Evolutionary conservation across 2,113 vertebrate species (phyloP).

Genomic region (Gila orcuttii): DNA sequence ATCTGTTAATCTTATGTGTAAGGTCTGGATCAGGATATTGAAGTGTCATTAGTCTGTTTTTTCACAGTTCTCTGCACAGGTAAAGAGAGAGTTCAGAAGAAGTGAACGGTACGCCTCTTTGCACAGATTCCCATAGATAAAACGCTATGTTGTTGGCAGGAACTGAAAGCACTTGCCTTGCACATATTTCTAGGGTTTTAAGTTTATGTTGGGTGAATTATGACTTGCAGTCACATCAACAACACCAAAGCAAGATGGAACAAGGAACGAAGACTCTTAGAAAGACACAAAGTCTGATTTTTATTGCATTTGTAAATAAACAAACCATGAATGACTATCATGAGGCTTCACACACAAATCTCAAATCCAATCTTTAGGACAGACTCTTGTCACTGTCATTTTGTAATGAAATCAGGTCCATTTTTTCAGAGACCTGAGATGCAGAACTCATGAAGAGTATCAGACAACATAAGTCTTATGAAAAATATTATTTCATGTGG

Average conservation of each 20-base stretch:
- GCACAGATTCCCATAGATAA: background rate
- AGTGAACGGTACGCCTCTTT: background rate
- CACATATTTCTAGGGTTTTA: conserved; percentile 9
- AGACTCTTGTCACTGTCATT: background rate
- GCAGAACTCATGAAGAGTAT: no score
- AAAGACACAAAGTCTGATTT: conserved; percentile 11
- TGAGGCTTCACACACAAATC: background rate
- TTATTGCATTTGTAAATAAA: conserved; percentile 6
- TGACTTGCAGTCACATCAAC: conserved; percentile 1
- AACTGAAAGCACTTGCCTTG: conserved; percentile 1
- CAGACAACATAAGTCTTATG: no score
- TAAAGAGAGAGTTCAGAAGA: background rate
- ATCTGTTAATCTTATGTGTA: background rate
- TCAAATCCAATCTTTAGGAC: background rate
- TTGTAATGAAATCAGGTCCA: background rate
- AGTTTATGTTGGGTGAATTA: conserved; percentile 5
- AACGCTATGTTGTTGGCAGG: background rate
- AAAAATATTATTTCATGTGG: no score
- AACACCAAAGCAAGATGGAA: background rate
- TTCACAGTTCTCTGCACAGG: background rate
- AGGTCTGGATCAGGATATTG: background rate
- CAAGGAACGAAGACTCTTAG: background rate
- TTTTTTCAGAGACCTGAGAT: no score
- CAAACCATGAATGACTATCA: background rate
- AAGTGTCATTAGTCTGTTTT: background rate